Conservation (phyloP, 64 coral and sea anemone species). For the Pocillopora verrucosa region DNA sequence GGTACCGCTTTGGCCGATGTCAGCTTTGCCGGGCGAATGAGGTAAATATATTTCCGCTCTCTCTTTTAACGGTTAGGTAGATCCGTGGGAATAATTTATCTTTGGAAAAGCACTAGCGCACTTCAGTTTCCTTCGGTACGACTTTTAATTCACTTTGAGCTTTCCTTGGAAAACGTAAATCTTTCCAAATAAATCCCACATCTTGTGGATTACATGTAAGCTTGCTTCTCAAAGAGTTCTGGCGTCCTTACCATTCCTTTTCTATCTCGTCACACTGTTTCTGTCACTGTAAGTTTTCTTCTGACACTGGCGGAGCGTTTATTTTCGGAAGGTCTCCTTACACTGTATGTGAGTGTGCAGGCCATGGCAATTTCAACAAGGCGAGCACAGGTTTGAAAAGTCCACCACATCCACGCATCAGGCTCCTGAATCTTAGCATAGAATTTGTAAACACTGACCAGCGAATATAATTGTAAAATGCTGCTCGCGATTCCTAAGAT, state of each 20-base stretch:
- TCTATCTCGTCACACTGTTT: background rate
- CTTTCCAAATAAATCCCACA: background rate
- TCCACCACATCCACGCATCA: slow-evolving; percentile 59
- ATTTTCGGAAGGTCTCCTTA: slow-evolving; percentile 17
- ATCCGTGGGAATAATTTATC: background rate
- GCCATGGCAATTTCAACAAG: slow-evolving; percentile 48
- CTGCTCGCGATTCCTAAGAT: slow-evolving; percentile 42
- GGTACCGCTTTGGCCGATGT: background rate
- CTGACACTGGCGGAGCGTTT: background rate
- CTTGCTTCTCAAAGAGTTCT: no score
- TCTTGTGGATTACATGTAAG: no score
- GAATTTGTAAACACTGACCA: slow-evolving; percentile 22
- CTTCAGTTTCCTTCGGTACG: background rate
- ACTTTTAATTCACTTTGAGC: background rate
- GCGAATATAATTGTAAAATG: slow-evolving; percentile 38
- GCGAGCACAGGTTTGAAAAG: slow-evolving; percentile 62
- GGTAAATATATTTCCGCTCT: background rate
- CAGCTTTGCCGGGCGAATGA: background rate
- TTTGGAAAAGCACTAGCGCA: background rate
- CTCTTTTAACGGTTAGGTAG: background rate
- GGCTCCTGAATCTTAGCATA: slow-evolving; percentile 23
- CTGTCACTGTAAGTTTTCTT: background rate
- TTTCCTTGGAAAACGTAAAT: background rate
- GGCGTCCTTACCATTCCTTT: background rate
- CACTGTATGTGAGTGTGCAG: slow-evolving; percentile 54